Base-by-base conservation (phyloP, 2,113 vertebrate genomes). In the Tichodroma muraria region DNA sequence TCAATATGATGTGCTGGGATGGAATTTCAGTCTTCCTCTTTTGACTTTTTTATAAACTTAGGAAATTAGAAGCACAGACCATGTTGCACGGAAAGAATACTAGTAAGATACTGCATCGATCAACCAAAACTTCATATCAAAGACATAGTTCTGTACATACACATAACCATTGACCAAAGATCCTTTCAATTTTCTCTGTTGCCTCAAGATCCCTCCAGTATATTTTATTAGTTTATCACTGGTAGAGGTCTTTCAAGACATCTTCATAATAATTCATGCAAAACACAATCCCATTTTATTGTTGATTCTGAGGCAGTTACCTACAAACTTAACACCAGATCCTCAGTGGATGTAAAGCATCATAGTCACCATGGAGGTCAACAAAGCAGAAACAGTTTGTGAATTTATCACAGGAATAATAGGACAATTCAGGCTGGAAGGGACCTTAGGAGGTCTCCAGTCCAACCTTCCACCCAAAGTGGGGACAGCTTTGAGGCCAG, bases 21-120 rank as follows among this genome's bases (percentile, higher is more conserved):
- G 94, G 92, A 96, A 96, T 95, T 96, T 95, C 94, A 96, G 88
- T 75, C 88, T 83, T 88, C 15, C 8, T 73, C 90, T 86, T 95
- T 88, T 95, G 94, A 92, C 69, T 95, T 88, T 93, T 94, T 94
- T 78, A 90, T 93, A 90, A 93, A 95, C 94, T 84, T 78, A 28
- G 52, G 56, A 90, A 85, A 80, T 88, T 30, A 85, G 89, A 89
- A 86, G 37, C 88, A 80, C n/a, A 40, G 53, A 40, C 21, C 9
- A 4, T 4, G 2, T 57, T 59, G 13, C 52, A 63, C 2, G 5
- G 52, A 80, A 66, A 71, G 54, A n/a, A 24, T 66, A 59, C 85
- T 63, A 70, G 23, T 35, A 40, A 83, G 35, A 24, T 66, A 54
- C 42, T 84, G 27, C 1, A 1, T 6, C 22, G 19, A 50, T 27